Evolutionary conservation across 1,140 invertebrate genomes (phyloP), one percentile per base, ranked within the genome.

Genomic region (Apis cerana): DNA sequence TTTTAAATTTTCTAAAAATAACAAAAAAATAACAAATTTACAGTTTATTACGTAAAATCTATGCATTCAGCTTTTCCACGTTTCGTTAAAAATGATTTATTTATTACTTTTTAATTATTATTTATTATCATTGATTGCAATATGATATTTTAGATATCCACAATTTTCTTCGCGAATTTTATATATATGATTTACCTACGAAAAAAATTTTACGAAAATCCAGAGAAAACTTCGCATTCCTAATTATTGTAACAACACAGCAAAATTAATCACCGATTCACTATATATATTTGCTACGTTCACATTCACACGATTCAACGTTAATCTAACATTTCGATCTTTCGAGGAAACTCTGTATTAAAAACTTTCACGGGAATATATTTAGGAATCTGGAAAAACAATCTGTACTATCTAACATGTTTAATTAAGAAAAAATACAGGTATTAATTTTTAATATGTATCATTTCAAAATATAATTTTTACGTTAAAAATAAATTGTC

Each of bases 331-430:
- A 65, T 64, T 64, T 83, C 77, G 71, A 84, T 86, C 85, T 80
- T n/a, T 56, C 10, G 33, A 56, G 75, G 50, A 87, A 77, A 77
- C 33, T 27, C 8, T 7, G 23, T 11, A 56, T 64, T 67, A 65
- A 58, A 61, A 80, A 80, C 85, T 87, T 87, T 87, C 77, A 87
- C 86, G 48, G 58, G 27, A 56, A 23, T 67, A 69, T 71, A 62
- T 77, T 68, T 83, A 59, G 61, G 61, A 67, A 50, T 21, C 23
- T 61, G 33, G 21, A 50, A 59, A 17, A 76, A 82, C 58, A 68
- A 78, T 9, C 4, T 11, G 27, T 4, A 67, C 54, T 23, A 48
- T 67, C 62, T 17, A 11, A 43, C 52, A 23, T 61, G 33, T 21
- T 74, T 80, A 80, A 80, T 80, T 74, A 74, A 52, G 50, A 48